Evolutionary conservation across 2,797 vertebrate genomes (phyloP).

Genomic region (Gila robusta): DNA sequence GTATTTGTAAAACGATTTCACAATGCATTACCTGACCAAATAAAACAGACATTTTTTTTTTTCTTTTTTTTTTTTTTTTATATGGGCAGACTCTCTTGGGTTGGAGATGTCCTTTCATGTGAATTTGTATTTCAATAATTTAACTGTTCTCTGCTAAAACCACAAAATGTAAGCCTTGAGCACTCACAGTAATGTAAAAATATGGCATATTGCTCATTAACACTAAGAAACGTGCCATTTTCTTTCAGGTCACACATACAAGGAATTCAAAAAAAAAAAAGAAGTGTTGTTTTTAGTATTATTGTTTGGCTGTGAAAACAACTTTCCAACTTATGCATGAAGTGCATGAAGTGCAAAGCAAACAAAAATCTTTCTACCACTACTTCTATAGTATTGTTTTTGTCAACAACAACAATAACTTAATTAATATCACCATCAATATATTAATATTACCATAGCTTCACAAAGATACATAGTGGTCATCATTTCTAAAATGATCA

Average conservation of each 20-base stretch:
- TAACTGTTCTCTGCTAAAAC: background rate
- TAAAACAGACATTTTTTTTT: background rate
- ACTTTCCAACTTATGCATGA: background rate
- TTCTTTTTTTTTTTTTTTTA: background rate
- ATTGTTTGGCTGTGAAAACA: slow-evolving; percentile 2
- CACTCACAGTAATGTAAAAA: slow-evolving; percentile 1
- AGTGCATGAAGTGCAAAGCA: background rate
- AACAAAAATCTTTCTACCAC: background rate
- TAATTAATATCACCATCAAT: background rate
- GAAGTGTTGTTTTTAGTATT: background rate
- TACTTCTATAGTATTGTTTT: background rate
- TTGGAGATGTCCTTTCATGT: background rate
- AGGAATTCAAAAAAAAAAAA: background rate
- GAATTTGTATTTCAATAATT: slow-evolving; percentile 7
- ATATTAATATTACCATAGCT: background rate
- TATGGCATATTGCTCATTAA: background rate
- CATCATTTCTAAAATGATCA: background rate
- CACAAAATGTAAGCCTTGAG: background rate
- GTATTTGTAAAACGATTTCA: slow-evolving; percentile 10
- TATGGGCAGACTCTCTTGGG: background rate
- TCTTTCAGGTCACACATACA: background rate
- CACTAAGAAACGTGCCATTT: background rate
- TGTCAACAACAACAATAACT: background rate
- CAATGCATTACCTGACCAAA: background rate
- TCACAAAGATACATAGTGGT: background rate